Conservation (phyloP, 2,888 invertebrate species). For the Mythimna lalbum region DNA sequence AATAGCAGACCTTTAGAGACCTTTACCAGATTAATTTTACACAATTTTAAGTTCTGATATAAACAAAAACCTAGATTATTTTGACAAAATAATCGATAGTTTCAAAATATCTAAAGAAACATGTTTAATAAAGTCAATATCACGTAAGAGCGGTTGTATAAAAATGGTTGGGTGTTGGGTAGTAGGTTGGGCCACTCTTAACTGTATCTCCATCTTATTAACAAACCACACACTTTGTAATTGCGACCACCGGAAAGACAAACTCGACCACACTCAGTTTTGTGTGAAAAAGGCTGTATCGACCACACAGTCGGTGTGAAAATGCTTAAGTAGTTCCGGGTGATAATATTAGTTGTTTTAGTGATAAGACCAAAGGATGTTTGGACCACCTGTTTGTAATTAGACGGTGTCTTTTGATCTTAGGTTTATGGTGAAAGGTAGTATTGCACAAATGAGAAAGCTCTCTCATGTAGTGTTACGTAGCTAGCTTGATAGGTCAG, state of each 20-base stretch:
- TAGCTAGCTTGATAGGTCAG: not conserved
- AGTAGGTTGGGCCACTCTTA: too few species aligned
- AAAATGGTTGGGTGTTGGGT: too few species aligned
- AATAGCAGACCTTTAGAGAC: too few species aligned
- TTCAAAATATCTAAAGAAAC: too few species aligned
- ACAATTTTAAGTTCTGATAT: too few species aligned
- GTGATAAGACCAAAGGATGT: constrained; percentile 55
- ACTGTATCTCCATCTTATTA: constrained; percentile 42
- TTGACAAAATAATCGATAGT: too few species aligned
- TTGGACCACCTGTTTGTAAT: constrained; percentile 41
- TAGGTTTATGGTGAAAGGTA: constrained; percentile 1
- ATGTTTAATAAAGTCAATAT: too few species aligned
- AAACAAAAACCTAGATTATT: too few species aligned
- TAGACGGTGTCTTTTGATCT: constrained; percentile 39
- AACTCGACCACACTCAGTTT: constrained; percentile 38
- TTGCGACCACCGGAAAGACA: constrained; percentile 63
- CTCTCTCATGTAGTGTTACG: not conserved
- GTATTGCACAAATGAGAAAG: constrained; percentile 4
- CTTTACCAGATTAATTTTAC: too few species aligned
- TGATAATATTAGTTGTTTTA: constrained; percentile 48
- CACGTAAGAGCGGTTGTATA: too few species aligned
- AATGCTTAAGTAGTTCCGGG: constrained; percentile 57
- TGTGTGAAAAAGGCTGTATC: constrained; percentile 42
- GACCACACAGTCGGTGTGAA: constrained; percentile 57
- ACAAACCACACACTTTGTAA: constrained; percentile 60